Conservation (phyloP, 2,888 invertebrate genomes). For the Tribolium freemani region DNA sequence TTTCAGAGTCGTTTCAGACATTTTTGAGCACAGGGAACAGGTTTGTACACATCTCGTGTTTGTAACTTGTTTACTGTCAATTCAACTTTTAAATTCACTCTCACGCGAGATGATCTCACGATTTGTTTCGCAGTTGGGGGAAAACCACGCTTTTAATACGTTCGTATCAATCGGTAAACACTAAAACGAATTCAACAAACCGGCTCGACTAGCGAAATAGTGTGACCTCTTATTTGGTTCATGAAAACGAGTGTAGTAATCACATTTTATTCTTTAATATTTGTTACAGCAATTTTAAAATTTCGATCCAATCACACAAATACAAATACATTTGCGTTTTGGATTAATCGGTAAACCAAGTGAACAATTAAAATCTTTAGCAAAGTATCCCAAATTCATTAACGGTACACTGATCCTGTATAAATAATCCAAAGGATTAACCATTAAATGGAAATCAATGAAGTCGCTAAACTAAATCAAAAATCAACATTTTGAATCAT, state of each 20-base stretch:
- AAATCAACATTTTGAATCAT: too few relatives aligned
- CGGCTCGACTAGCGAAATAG: neutral
- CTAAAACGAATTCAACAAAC: neutral
- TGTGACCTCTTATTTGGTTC: too few relatives aligned
- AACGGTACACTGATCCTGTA: slow-evolving; percentile 70
- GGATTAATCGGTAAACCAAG: slow-evolving; percentile 72
- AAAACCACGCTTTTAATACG: neutral
- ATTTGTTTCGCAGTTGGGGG: neutral
- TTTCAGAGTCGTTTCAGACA: slow-evolving; percentile 12
- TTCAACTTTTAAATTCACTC: slow-evolving; percentile 12
- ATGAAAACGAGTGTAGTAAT: too few relatives aligned
- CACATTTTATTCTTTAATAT: too few relatives aligned
- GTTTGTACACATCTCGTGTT: slow-evolving; percentile 4
- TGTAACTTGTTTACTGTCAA: slow-evolving; percentile 17
- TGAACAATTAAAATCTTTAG: slow-evolving; percentile 72
- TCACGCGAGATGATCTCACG: slow-evolving; percentile 18
- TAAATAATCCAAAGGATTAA: too few relatives aligned
- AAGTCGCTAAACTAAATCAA: too few relatives aligned
- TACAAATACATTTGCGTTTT: slow-evolving; percentile 67
- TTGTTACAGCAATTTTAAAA: too few relatives aligned
- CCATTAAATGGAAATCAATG: too few relatives aligned
- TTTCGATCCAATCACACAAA: neutral
- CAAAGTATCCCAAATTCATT: slow-evolving; percentile 71
- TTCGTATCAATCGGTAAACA: neutral
- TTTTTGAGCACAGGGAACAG: neutral